These are phyloP conservation scores for Agrenia bidenticulata DNA, from an alignment of 2,888 invertebrate species.

Conservation along the genomic window DNA sequence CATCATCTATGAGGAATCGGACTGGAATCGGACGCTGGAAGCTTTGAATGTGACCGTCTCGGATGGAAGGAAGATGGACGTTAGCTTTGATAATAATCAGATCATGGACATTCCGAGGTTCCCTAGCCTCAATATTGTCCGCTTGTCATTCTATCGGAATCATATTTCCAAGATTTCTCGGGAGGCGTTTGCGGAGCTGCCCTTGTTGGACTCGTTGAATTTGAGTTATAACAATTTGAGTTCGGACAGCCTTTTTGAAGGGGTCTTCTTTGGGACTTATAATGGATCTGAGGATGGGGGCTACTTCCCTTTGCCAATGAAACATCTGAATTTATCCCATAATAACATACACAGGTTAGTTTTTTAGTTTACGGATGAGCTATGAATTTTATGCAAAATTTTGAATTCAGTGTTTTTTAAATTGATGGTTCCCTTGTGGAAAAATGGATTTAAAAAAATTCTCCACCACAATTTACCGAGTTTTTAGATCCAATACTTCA, in stretches of 20 bases:
- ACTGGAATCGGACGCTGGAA: slow-evolving; percentile 40
- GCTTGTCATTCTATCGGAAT: slow-evolving; percentile 36
- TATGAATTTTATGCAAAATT: background rate
- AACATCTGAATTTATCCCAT: slow-evolving; percentile 39
- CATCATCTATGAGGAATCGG: slow-evolving; percentile 28
- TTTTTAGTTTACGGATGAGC: too few species aligned
- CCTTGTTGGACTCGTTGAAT: slow-evolving; percentile 31
- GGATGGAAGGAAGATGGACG: slow-evolving; percentile 20
- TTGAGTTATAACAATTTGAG: slow-evolving; percentile 44
- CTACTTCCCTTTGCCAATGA: slow-evolving; percentile 42
- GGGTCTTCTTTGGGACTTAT: slow-evolving; percentile 35
- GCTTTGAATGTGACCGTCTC: slow-evolving; percentile 16
- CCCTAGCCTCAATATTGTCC: slow-evolving; percentile 28
- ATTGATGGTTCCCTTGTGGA: too few species aligned
- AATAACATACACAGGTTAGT: slow-evolving; percentile 46
- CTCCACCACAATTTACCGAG: too few species aligned
- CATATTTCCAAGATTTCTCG: slow-evolving; percentile 36
- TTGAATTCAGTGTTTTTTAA: too few species aligned
- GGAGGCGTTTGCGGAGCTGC: slow-evolving; percentile 43
- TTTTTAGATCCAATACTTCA: too few species aligned
- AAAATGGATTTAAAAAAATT: too few species aligned
- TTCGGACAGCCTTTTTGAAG: slow-evolving; percentile 30
- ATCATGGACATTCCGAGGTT: slow-evolving; percentile 30
- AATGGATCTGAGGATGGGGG: slow-evolving; percentile 24
- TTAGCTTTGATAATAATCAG: slow-evolving; percentile 36